phyloP scores from a whole-genome alignment of 2,797 vertebrate species.

The Lepilemur ruficaudatus region DNA sequence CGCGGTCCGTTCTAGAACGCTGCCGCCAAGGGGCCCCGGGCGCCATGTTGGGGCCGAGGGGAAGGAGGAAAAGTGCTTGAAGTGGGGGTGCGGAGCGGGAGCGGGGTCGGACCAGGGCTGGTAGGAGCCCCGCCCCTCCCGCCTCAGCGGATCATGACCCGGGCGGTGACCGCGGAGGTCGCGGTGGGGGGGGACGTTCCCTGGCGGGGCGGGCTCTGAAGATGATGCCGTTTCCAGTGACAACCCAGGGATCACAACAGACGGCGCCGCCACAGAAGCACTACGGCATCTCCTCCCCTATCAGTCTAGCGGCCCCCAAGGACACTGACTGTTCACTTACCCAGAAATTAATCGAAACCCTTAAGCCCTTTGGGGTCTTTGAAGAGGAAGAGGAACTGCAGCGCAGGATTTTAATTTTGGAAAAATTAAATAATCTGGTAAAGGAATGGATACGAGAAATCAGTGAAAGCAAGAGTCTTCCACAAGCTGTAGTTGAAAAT shows the following conservation, averaged over 20 bases:
- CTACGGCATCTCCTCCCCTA: conserved; percentile 91
- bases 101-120: conserved; percentile 21
- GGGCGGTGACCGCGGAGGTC: conserved; percentile 33
- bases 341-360: conserved; percentile 87
- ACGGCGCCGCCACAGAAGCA: conserved; percentile 84
- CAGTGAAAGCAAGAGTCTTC: conserved; percentile 91
- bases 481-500: conserved; percentile 87
- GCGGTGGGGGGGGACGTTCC: conserved; percentile 14
- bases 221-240: conserved; percentile 79
- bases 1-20: conserved; percentile 53
- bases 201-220: conserved; percentile 53
- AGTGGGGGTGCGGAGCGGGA: conserved; percentile 38
- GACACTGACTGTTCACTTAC: conserved; percentile 89
- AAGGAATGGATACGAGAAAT: conserved; percentile 93
- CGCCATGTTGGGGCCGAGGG: conserved; percentile 71
- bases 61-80: conserved; percentile 58
- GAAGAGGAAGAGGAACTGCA: conserved; percentile 91
- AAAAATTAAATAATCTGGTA: conserved; percentile 90
- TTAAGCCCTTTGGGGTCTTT: conserved; percentile 90
- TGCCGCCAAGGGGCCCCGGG: background rate
- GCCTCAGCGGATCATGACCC: conserved; percentile 59
- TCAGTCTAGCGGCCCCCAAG: conserved; percentile 89
- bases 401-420: conserved; percentile 91
- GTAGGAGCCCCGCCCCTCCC: conserved; percentile 62
- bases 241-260: conserved; percentile 82